phyloP scores from a whole-genome alignment of 2,113 vertebrate genomes.

The Neodontobutis hainanensis region DNA sequence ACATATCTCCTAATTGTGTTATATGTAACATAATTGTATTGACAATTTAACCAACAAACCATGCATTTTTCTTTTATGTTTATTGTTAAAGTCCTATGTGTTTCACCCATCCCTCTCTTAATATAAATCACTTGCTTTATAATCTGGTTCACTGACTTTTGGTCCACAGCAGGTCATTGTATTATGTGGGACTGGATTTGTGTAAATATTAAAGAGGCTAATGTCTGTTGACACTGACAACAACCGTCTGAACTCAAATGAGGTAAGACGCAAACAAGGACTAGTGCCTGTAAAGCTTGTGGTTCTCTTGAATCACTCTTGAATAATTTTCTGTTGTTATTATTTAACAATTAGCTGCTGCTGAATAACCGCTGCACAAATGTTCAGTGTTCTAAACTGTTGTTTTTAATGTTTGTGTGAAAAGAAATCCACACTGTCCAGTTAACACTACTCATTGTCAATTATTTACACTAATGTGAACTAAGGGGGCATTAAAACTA shows the following conservation, averaged over 20 bases:
- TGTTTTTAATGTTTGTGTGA: neutral
- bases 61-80: too few species aligned
- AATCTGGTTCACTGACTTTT: constrained; percentile 11
- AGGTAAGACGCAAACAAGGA: constrained; percentile 1
- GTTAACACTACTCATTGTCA: too few species aligned
- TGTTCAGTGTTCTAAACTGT: neutral
- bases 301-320: neutral
- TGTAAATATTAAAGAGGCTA: constrained; percentile 53
- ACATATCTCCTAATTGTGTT: too few species aligned
- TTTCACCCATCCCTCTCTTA: neutral
- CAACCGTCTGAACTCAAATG: constrained; percentile 39
- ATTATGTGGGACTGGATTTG: constrained; percentile 40
- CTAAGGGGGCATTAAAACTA: too few species aligned
- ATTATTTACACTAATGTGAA: too few species aligned
- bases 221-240: constrained; percentile 64
- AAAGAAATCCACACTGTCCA: too few species aligned
- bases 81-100: too few species aligned
- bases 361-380: neutral
- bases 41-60: too few species aligned
- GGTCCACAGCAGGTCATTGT: neutral
- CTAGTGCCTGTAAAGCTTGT: constrained; percentile 8
- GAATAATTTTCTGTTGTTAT: constrained; percentile 27
- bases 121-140: constrained; percentile 1
- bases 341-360: constrained; percentile 33
- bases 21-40: too few species aligned